Conservation (phyloP, 2,888 invertebrate species). For the Boloria euphrosyne region DNA sequence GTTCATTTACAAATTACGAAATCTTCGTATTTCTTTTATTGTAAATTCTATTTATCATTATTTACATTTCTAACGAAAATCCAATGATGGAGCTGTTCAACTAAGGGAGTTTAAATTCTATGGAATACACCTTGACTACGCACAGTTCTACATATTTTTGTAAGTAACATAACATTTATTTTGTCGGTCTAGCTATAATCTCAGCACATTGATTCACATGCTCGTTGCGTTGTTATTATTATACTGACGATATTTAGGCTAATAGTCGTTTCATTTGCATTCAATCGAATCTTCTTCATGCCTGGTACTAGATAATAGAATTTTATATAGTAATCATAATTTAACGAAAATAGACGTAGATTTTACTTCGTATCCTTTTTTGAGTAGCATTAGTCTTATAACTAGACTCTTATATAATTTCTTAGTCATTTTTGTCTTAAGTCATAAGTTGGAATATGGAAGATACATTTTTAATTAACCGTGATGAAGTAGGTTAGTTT, state of each 20-base stretch:
- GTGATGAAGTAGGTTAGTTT: slow-evolving; percentile 61
- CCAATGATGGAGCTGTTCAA: slow-evolving; percentile 57
- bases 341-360: slow-evolving; percentile 33
- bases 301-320: slow-evolving; percentile 52
- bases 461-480: slow-evolving; percentile 58
- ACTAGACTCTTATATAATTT: slow-evolving; percentile 28
- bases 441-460: slow-evolving; percentile 53
- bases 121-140: slow-evolving; percentile 65
- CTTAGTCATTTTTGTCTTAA: slow-evolving; percentile 22
- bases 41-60: slow-evolving; percentile 41
- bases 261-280: slow-evolving; percentile 74
- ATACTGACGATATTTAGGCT: slow-evolving; percentile 62
- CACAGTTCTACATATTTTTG: slow-evolving; percentile 64
- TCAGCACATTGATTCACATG: slow-evolving; percentile 52
- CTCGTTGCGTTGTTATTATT: slow-evolving; percentile 57
- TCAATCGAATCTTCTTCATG: slow-evolving; percentile 64
- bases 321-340: slow-evolving; percentile 35
- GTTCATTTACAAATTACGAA: slow-evolving; percentile 47
- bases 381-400: slow-evolving; percentile 27
- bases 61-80: slow-evolving; percentile 33
- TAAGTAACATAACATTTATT: slow-evolving; percentile 55
- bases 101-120: slow-evolving; percentile 61
- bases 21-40: slow-evolving; percentile 36
- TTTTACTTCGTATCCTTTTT: slow-evolving; percentile 18
- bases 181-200: slow-evolving; percentile 44